A percentile compares a stretch with the other conserved stretches of the same genome.
Conservation (phyloP, 2,113 vertebrate species). For the Oryzias woworae region DNA sequence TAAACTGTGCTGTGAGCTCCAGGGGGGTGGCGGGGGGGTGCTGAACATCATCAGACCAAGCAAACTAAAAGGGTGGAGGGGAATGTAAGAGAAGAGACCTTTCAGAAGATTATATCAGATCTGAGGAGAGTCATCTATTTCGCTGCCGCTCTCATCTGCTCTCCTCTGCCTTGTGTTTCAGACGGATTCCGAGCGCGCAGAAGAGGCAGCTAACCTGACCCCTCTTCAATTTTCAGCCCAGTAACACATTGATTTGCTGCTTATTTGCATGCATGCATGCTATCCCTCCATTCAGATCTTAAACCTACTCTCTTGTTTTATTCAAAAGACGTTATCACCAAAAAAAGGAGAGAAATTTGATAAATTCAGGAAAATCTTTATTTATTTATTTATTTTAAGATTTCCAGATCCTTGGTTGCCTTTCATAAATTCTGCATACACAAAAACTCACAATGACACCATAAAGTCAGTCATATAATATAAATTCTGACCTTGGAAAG, state of each 20-base stretch:
- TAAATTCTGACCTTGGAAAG: constrained; percentile 30
- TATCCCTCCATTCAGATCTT: neutral
- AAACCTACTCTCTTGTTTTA: neutral
- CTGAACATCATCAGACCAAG: constrained; percentile 26
- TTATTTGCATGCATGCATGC: constrained; percentile 20
- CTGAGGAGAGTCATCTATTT: constrained; percentile 20
- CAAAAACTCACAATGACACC: constrained; percentile 41
- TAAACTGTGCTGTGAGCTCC: neutral
- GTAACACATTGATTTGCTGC: constrained; percentile 9
- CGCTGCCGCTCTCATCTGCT: constrained; percentile 29
- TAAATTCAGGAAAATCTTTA: too few relatives aligned
- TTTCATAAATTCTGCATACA: too few relatives aligned
- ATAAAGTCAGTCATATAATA: constrained; percentile 4
- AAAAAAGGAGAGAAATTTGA: too few relatives aligned
- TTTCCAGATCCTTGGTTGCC: too few relatives aligned
- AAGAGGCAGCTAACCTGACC: neutral
- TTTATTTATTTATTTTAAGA: too few relatives aligned
- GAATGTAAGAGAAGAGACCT: constrained; percentile 26
- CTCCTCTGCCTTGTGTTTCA: constrained; percentile 11
- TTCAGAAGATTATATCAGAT: constrained; percentile 39
- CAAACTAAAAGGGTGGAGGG: constrained; percentile 10
- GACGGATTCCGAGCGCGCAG: neutral
- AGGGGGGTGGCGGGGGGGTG: constrained; percentile 11
- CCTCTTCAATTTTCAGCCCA: neutral
- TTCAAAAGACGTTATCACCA: neutral